phyloP scores from a whole-genome alignment of 2,797 vertebrate genomes.

The Lycodopsis pacificus region DNA sequence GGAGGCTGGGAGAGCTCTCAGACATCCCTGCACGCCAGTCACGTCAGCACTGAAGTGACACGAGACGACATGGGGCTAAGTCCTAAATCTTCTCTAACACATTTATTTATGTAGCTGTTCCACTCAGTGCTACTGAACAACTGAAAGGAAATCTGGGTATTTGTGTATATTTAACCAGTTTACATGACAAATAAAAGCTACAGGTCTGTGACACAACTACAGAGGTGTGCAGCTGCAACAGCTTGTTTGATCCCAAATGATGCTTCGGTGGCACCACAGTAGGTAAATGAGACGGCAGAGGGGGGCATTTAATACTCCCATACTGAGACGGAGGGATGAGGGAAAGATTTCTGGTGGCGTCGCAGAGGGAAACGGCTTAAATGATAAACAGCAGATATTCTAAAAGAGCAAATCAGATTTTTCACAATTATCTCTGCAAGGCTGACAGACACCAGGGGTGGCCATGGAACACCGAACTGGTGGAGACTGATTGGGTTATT shows the following conservation, averaged over 20 bases:
- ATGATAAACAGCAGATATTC: conserved; percentile 90
- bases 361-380: conserved; percentile 74
- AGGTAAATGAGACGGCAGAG: conserved; percentile 75
- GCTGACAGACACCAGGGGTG: conserved; percentile 92
- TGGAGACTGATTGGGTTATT: conserved; percentile 96
- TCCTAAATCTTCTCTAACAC: conserved; percentile 4
- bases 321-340: conserved; percentile 49
- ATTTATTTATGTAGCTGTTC: conserved; percentile 29
- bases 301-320: conserved; percentile 68
- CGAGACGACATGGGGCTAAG: not conserved
- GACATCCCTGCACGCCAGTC: conserved; percentile 42
- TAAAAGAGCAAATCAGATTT: conserved; percentile 94
- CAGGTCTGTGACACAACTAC: not conserved
- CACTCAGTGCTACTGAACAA: conserved; percentile 32
- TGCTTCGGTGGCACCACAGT: conserved; percentile 53
- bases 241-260: conserved; percentile 39
- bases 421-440: conserved; percentile 98
- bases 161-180: conserved; percentile 33
- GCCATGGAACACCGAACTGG: conserved; percentile 84
- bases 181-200: conserved; percentile 12
- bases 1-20: conserved; percentile 44
- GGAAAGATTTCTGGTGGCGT: conserved; percentile 68
- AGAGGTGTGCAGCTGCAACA: conserved; percentile 9
- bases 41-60: conserved; percentile 19
- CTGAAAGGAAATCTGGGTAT: conserved; percentile 25